Evolutionary conservation across 1,140 invertebrate genomes (phyloP).

Genomic region (Heliconius congener): DNA sequence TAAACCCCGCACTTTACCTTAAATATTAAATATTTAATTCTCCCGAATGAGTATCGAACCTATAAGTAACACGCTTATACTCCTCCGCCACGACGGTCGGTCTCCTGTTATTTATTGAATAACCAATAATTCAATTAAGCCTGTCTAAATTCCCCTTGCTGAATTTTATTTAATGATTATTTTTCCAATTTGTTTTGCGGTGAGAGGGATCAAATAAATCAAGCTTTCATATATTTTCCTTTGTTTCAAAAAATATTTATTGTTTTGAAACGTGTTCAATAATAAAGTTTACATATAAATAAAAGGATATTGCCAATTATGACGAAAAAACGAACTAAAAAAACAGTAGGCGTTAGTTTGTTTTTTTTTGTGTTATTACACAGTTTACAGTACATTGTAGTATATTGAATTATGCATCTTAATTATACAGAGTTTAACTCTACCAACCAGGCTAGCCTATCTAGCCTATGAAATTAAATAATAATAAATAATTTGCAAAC

Average conservation of each 20-base stretch:
- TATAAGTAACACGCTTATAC: not conserved
- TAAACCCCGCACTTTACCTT: no score
- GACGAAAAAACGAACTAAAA: not conserved
- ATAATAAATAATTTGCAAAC: no score
- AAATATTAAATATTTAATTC: no score
- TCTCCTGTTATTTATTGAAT: not conserved
- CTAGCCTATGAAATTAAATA: no score
- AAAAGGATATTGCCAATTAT: not conserved
- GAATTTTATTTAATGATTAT: slow-evolving; percentile 18
- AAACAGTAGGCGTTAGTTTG: not conserved
- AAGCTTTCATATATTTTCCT: slow-evolving; percentile 15
- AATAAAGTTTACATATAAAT: not conserved
- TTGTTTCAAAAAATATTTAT: slow-evolving; percentile 11
- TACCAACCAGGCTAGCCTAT: no score
- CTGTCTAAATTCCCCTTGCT: slow-evolving; percentile 12
- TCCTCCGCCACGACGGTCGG: not conserved
- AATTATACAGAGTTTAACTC: no score
- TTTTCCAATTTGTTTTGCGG: slow-evolving; percentile 22
- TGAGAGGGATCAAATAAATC: slow-evolving; percentile 23
- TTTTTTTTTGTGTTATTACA: not conserved
- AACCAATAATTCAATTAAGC: slow-evolving; percentile 16
- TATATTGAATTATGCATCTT: no score
- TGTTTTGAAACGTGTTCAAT: slow-evolving; percentile 8
- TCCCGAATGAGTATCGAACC: not conserved
- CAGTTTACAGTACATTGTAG: no score